phyloP scores from a whole-genome alignment of 2,797 vertebrate genomes.

The Tarsius wallacei region DNA sequence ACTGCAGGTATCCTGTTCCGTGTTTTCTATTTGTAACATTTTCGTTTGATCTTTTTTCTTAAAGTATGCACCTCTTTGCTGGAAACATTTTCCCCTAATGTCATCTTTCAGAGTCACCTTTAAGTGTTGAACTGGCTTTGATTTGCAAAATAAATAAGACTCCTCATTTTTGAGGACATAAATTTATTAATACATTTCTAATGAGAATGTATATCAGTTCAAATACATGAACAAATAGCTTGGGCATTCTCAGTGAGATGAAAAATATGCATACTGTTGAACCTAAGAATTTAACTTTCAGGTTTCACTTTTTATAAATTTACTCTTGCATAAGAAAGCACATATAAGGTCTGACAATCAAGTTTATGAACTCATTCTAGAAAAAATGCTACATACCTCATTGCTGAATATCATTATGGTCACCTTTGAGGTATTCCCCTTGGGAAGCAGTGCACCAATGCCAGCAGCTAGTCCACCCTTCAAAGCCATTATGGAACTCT shows the following conservation, averaged over 20 bases:
- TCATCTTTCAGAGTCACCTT: neutral
- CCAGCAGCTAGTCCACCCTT: too few species aligned
- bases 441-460: too few species aligned
- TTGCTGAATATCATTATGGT: too few species aligned
- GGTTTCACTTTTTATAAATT: neutral
- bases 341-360: too few species aligned
- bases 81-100: neutral
- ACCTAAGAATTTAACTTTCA: neutral
- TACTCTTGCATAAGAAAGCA: neutral
- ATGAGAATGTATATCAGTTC: neutral
- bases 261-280: neutral
- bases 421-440: too few species aligned
- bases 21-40: neutral
- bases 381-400: too few species aligned
- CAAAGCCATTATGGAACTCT: too few species aligned
- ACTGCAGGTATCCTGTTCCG: neutral
- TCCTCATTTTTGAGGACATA: neutral
- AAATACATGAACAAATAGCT: neutral
- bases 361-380: too few species aligned
- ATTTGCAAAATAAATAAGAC: neutral
- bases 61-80: neutral
- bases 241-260: neutral
- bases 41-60: conserved; percentile 15
- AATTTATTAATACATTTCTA: neutral
- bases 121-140: neutral